Conservation (phyloP, 2,888 invertebrate species). For the Campoplex capitator region DNA sequence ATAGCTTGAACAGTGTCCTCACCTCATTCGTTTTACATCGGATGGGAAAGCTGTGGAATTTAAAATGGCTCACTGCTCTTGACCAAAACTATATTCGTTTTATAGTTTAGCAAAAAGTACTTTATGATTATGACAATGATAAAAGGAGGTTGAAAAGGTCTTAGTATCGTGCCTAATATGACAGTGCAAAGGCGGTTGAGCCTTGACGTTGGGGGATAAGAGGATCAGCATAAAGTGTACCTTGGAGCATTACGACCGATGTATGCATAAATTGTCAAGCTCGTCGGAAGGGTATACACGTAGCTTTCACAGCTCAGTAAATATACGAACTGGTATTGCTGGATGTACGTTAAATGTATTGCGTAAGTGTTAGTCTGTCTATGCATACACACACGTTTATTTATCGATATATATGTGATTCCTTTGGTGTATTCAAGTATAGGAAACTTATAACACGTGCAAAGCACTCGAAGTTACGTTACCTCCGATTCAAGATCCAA, state of each 20-base stretch:
- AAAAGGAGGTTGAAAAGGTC: constrained; percentile 13
- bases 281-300: constrained; percentile 29
- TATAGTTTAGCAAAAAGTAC: constrained; percentile 4
- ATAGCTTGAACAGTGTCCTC: neutral
- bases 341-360: constrained; percentile 1
- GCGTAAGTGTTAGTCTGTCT: neutral
- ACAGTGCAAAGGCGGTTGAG: constrained; percentile 39
- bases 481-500: constrained; percentile 66
- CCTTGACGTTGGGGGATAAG: constrained; percentile 71
- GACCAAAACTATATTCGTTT: neutral
- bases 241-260: constrained; percentile 73
- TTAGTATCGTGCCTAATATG: constrained; percentile 20
- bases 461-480: constrained; percentile 47
- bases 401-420: constrained; percentile 9
- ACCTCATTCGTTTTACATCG: constrained; percentile 4
- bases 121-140: constrained; percentile 32
- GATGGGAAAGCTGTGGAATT: neutral
- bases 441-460: constrained; percentile 69
- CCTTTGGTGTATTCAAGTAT: constrained; percentile 24
- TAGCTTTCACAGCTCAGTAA: constrained; percentile 12
- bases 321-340: constrained; percentile 2
- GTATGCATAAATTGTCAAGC: constrained; percentile 77
- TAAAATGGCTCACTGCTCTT: neutral
- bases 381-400: neutral
- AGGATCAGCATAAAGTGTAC: constrained; percentile 79